Conservation (phyloP, 1,140 invertebrate species). For the Euschistus heros region DNA sequence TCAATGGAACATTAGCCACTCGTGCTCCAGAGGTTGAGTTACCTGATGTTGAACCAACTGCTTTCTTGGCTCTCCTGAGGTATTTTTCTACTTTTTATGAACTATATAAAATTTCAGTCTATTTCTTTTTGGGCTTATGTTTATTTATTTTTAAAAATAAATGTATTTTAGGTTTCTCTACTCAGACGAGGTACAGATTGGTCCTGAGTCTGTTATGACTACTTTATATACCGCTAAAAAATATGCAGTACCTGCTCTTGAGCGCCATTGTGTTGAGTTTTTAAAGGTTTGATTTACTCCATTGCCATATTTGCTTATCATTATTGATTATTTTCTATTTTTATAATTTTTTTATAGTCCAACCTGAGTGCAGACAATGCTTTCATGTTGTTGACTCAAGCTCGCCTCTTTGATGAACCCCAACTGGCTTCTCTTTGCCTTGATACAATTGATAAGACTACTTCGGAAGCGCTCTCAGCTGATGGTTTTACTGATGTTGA, state of each 20-base stretch:
- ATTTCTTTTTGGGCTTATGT: too few species aligned
- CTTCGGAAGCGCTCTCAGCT: slow-evolving; percentile 65
- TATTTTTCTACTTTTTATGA: slow-evolving; percentile 28
- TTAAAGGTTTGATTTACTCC: slow-evolving; percentile 42
- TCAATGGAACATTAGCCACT: slow-evolving; percentile 61
- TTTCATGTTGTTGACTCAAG: slow-evolving; percentile 70
- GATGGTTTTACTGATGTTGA: slow-evolving; percentile 85
- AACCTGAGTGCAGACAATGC: slow-evolving; percentile 75
- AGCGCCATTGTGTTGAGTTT: slow-evolving; percentile 77
- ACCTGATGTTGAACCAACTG: slow-evolving; percentile 72
- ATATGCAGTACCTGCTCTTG: slow-evolving; percentile 71
- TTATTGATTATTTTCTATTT: not conserved
- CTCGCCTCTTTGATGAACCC: slow-evolving; percentile 71
- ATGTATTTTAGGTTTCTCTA: slow-evolving; percentile 52
- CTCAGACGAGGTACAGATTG: slow-evolving; percentile 76
- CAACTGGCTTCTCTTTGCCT: slow-evolving; percentile 66
- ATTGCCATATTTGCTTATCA: not conserved
- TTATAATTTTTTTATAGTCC: slow-evolving; percentile 28
- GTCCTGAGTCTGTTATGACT: slow-evolving; percentile 78
- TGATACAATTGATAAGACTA: slow-evolving; percentile 78
- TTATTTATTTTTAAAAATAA: slow-evolving; percentile 21
- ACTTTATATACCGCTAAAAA: slow-evolving; percentile 80
- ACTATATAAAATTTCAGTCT: too few species aligned
- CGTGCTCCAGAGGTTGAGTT: slow-evolving; percentile 62
- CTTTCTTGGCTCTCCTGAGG: slow-evolving; percentile 55